A percentile compares a stretch with the other conserved stretches of the same genome.
phyloP scores from a whole-genome alignment of 2,888 invertebrate species.

The Drosophila quinaria region DNA sequence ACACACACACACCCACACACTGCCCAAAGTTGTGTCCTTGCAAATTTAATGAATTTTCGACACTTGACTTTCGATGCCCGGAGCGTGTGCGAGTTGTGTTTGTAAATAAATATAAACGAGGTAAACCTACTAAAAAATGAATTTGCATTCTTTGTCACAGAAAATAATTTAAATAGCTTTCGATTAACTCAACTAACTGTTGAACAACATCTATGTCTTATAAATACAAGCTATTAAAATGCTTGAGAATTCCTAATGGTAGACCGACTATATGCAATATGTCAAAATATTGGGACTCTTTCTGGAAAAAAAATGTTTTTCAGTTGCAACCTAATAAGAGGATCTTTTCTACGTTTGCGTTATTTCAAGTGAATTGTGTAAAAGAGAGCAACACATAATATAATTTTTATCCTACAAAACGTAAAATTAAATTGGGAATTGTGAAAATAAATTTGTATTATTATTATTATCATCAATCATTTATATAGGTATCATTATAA shows the following conservation, averaged over 20 bases:
- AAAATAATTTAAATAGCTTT: background rate
- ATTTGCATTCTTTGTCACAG: background rate
- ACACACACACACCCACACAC: slow-evolving; percentile 28
- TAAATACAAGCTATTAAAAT: background rate
- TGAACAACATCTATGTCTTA: background rate
- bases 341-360: too few species aligned
- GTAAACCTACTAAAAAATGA: background rate
- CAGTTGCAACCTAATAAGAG: too few species aligned
- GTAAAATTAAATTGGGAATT: too few species aligned
- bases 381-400: too few species aligned
- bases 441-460: too few species aligned
- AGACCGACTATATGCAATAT: too few species aligned
- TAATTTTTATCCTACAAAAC: too few species aligned
- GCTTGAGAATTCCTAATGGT: background rate
- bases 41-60: slow-evolving; percentile 80
- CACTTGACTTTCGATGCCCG: slow-evolving; percentile 46
- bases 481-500: too few species aligned
- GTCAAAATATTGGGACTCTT: too few species aligned
- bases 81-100: background rate
- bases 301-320: too few species aligned
- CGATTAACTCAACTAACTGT: background rate
- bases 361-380: too few species aligned
- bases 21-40: slow-evolving; percentile 77
- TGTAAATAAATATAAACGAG: background rate
- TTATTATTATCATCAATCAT: too few species aligned